A percentile compares a stretch with the other conserved stretches of the same genome.
phyloP scores from a whole-genome alignment of 1,140 invertebrate genomes.

The Achroia grisella region DNA sequence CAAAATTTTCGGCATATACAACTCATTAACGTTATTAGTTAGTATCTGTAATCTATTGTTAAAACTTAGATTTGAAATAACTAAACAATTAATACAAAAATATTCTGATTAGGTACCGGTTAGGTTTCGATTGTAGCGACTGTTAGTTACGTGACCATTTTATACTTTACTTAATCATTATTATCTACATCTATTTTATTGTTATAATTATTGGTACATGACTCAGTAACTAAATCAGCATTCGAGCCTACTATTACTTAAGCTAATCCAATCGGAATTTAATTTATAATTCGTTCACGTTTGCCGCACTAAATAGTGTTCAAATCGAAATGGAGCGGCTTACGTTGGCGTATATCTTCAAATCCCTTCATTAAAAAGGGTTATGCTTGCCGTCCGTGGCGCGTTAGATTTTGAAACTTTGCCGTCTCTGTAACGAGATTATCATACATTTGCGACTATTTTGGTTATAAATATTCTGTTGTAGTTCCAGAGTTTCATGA shows the following conservation, averaged over 20 bases:
- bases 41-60: too few species aligned
- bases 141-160: too few species aligned
- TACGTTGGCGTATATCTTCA: slow-evolving; percentile 23
- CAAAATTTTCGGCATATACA: slow-evolving; percentile 96
- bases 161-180: too few species aligned
- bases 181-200: too few species aligned
- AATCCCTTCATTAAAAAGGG: slow-evolving; percentile 35
- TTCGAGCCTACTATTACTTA: slow-evolving; percentile 5
- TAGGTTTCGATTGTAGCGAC: too few species aligned
- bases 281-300: slow-evolving; percentile 21
- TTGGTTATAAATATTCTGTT: too few species aligned
- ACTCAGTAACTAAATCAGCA: slow-evolving; percentile 9
- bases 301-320: slow-evolving; percentile 18
- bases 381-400: slow-evolving; percentile 11
- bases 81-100: too few species aligned
- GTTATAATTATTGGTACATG: too few species aligned
- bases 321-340: slow-evolving; percentile 21
- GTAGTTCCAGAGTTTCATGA: slow-evolving; percentile 9
- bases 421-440: too few species aligned
- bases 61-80: too few species aligned
- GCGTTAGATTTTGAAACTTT: not conserved
- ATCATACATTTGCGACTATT: too few species aligned
- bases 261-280: slow-evolving; percentile 15
- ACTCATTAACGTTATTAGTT: slow-evolving; percentile 99
- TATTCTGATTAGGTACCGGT: too few species aligned